Evolutionary conservation across 2,113 vertebrate genomes (phyloP).

Genomic region (Festucalex cinctus): DNA sequence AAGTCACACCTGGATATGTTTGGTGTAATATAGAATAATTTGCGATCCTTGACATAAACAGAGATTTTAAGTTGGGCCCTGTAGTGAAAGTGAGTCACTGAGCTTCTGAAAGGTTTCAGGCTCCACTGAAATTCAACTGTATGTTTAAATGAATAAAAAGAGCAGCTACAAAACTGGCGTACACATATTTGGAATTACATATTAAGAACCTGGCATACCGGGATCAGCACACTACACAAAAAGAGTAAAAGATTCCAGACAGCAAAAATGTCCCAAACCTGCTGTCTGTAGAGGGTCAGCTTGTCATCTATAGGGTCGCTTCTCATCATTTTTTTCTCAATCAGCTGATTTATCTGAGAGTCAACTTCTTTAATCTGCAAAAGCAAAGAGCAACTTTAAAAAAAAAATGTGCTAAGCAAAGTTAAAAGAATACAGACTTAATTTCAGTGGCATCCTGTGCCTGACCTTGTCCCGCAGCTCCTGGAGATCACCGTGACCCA

Average conservation of each 20-base stretch:
- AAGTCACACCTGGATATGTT: no score
- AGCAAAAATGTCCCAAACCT: slow-evolving; percentile 52
- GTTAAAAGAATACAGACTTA: neutral
- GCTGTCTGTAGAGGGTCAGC: slow-evolving; percentile 89
- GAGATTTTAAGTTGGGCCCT: no score
- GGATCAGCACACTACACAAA: neutral
- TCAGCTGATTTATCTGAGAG: slow-evolving; percentile 83
- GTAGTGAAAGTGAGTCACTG: no score
- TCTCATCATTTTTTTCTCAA: slow-evolving; percentile 91
- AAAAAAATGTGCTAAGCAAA: no score
- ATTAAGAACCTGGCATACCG: neutral
- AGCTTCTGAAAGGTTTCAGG: neutral
- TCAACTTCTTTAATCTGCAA: slow-evolving; percentile 83
- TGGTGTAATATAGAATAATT: no score
- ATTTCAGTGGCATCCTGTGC: neutral
- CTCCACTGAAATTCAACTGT: neutral
- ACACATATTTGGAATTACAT: neutral
- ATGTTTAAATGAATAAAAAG: neutral
- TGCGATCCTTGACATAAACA: no score
- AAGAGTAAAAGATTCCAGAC: neutral
- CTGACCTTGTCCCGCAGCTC: slow-evolving; percentile 84
- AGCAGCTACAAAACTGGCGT: slow-evolving; percentile 1
- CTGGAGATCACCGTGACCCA: slow-evolving; percentile 84
- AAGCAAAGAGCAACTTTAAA: neutral
- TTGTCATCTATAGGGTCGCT: slow-evolving; percentile 88